phyloP scores from a whole-genome alignment of 2,888 invertebrate species.

The Halocaridina rubra region DNA sequence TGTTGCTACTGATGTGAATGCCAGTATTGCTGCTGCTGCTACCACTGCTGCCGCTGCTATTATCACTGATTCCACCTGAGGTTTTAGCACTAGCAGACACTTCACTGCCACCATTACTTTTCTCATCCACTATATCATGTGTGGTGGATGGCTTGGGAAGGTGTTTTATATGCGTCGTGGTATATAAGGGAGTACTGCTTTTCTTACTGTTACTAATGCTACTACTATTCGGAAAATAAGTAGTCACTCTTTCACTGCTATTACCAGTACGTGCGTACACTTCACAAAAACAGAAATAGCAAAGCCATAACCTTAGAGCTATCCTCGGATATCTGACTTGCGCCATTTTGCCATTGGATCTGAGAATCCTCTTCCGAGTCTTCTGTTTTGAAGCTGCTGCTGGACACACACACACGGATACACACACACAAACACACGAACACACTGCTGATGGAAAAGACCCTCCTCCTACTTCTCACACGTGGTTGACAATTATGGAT shows the following conservation, averaged over 20 bases:
- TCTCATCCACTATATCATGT: background rate
- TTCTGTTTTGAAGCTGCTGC: conserved; percentile 13
- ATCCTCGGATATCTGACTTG: background rate
- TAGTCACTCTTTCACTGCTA: background rate
- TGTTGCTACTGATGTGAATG: background rate
- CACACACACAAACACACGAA: no score
- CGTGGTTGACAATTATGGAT: no score
- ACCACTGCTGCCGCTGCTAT: background rate
- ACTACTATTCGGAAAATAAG: no score
- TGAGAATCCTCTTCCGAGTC: no score
- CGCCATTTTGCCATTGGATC: conserved; percentile 45
- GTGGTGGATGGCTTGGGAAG: background rate
- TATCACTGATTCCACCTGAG: background rate
- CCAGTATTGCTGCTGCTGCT: background rate
- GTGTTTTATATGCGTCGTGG: background rate
- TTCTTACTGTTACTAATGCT: background rate
- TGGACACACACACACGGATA: no score
- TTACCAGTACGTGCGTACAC: background rate
- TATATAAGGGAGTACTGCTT: background rate
- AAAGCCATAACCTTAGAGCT: conserved; percentile 17
- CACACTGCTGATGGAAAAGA: background rate
- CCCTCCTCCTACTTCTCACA: no score
- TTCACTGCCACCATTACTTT: background rate
- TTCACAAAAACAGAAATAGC: conserved; percentile 14
- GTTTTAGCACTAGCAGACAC: no score